Evolutionary conservation across 1,140 invertebrate genomes (phyloP), one percentile per base, ranked within the genome.

Genomic region (Neodiprion virginianus): DNA sequence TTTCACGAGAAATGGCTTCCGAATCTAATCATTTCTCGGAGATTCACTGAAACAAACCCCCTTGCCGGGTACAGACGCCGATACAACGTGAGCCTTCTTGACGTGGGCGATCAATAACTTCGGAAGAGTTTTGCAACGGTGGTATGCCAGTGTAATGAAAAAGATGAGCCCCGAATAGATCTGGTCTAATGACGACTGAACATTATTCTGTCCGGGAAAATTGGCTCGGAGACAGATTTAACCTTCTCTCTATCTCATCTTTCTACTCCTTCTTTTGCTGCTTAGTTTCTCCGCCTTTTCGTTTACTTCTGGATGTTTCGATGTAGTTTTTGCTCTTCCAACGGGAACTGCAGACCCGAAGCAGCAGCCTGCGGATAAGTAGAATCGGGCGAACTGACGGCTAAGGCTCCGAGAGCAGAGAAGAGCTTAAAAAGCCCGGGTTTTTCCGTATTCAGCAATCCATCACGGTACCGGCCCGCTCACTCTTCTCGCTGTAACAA

Each of bases 401-500:
- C 28, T 40, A 40, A 40, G 53, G 53, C 53, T n/a, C 53, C n/a
- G 53, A n/a, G 53, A 61, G 11, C 8, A 11, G 53, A 12, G 11
- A 0, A 61, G 53, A 61, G 53, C 53, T 61, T 61, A 61, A 77
- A 72, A 78, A 71, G 49, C 53, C 40, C 48, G 67, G 65, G 21
- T 66, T 75, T 78, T 65, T 68, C 49, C 28, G 66, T 17, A 68
- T 75, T 53, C 71, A 69, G 67, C 67, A 71, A 82, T 82, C 75
- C 75, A 82, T 82, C 79, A 82, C 74, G 48, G 23, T 40, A 23
- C 47, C 28, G 67, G 17, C 65, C 48, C 49, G 67, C 49, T 40
- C 72, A 72, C 74, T 81, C 53, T 61, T 17, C 53, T 14, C 72
- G 67, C 74, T 68, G 49, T 75, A 81, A 79, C 79, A 77, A 76